Evolutionary conservation across 2,113 vertebrate species (phyloP).

Genomic region (Trematomus loennbergii): DNA sequence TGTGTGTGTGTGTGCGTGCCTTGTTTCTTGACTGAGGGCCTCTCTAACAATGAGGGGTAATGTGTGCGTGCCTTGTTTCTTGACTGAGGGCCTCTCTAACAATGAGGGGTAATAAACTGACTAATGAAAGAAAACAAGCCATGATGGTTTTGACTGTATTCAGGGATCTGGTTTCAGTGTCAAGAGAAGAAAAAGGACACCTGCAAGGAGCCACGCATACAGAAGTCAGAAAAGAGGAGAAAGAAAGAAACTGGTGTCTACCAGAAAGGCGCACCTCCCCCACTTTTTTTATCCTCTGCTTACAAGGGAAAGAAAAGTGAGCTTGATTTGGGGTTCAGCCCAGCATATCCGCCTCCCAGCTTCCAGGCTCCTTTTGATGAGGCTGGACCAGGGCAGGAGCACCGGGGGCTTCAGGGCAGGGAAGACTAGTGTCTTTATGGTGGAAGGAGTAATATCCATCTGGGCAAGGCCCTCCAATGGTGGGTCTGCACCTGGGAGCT

Average conservation of each 20-base stretch:
- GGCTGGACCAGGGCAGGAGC: conserved; percentile 79
- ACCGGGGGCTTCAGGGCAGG: conserved; percentile 78
- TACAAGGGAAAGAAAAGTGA: conserved; percentile 77
- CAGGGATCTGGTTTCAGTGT: conserved; percentile 61
- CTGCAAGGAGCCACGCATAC: conserved; percentile 71
- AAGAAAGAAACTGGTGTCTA: conserved; percentile 86
- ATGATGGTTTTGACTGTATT: conserved; percentile 51
- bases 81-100: conserved; percentile 62
- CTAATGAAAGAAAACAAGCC: conserved; percentile 77
- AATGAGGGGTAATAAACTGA: conserved; percentile 73
- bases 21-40: conserved; percentile 62
- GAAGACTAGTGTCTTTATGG: conserved; percentile 85
- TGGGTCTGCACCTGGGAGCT: conserved; percentile 83
- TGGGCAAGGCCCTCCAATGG: conserved; percentile 79
- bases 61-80: conserved; percentile 40
- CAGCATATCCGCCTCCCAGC: conserved; percentile 81
- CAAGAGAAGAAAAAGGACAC: conserved; percentile 69
- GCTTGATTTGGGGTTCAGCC: conserved; percentile 75
- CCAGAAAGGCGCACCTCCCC: conserved; percentile 65
- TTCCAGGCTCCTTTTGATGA: conserved; percentile 80
- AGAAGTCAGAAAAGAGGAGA: conserved; percentile 75
- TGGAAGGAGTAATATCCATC: conserved; percentile 78
- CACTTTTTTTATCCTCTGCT: conserved; percentile 68
- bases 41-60: conserved; percentile 63
- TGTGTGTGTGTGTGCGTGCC: conserved; percentile 57